Conservation (phyloP, 2,888 invertebrate genomes). For the Euplagia quadripunctaria region DNA sequence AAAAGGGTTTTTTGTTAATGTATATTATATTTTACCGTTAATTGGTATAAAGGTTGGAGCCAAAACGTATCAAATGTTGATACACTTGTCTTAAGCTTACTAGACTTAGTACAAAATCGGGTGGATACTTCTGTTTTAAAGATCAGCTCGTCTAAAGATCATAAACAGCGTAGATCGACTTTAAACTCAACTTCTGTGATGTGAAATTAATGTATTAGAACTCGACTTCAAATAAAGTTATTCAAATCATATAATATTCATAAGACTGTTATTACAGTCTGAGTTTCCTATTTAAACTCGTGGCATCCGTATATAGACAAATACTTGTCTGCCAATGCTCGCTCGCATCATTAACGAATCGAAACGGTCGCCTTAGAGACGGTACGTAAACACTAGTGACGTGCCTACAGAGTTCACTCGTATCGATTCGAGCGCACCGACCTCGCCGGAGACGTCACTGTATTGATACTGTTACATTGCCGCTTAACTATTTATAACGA, state of each 20-base stretch:
- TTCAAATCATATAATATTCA: background rate
- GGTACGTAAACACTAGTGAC: constrained; percentile 78
- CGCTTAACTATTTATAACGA: constrained; percentile 34
- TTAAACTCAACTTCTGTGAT: too few species aligned
- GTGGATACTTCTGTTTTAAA: too few species aligned
- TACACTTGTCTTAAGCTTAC: too few species aligned
- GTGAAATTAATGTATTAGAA: background rate
- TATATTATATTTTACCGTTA: too few species aligned
- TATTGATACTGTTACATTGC: constrained; percentile 42
- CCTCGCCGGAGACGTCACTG: constrained; percentile 66
- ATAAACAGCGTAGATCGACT: too few species aligned
- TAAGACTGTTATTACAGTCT: background rate
- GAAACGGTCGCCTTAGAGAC: constrained; percentile 80
- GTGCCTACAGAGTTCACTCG: constrained; percentile 46
- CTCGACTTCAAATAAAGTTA: background rate
- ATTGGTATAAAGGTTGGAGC: too few species aligned
- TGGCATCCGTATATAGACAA: constrained; percentile 21
- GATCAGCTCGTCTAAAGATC: too few species aligned
- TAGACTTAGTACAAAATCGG: too few species aligned
- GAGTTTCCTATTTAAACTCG: constrained; percentile 9
- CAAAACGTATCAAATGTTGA: too few species aligned
- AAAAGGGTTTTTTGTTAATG: background rate
- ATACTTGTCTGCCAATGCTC: constrained; percentile 32
- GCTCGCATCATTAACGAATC: constrained; percentile 61
- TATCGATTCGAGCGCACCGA: constrained; percentile 74